These are phyloP conservation scores for Drosophila silvestris DNA, from an alignment of 2,888 invertebrate genomes.

Conservation along the genomic window DNA sequence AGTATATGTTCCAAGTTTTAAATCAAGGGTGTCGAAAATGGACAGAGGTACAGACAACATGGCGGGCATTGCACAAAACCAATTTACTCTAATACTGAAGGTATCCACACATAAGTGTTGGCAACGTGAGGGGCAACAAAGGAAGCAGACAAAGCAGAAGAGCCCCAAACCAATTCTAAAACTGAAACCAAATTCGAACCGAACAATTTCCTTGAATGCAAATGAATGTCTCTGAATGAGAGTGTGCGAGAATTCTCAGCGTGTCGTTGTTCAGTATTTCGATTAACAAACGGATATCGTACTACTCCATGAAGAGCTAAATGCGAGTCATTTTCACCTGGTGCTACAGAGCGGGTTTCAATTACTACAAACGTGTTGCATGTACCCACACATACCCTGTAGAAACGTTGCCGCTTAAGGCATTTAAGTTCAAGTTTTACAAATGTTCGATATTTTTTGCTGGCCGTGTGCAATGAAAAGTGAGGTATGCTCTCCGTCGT, in stretches of 20 bases:
- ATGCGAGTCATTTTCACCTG: constrained; percentile 14
- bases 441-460: neutral
- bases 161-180: constrained; percentile 2
- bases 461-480: neutral
- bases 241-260: constrained; percentile 5
- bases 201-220: constrained; percentile 42
- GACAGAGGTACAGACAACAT: neutral
- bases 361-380: constrained; percentile 22
- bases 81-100: neutral
- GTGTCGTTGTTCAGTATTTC: constrained; percentile 45
- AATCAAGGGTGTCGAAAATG: neutral
- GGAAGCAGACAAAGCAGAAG: neutral
- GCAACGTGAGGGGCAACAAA: neutral
- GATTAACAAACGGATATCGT: constrained; percentile 71
- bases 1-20: neutral
- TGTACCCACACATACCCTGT: constrained; percentile 3
- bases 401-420: neutral
- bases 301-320: constrained; percentile 45
- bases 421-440: neutral
- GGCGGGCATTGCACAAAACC: neutral
- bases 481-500: neutral
- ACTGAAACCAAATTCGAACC: constrained; percentile 14
- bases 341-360: constrained; percentile 21
- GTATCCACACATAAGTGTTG: neutral
- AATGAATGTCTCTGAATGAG: constrained; percentile 19